A percentile compares a stretch with the other conserved stretches of the same genome.
Conservation (phyloP, 2,113 vertebrate genomes). For the Lampris incognitus region DNA sequence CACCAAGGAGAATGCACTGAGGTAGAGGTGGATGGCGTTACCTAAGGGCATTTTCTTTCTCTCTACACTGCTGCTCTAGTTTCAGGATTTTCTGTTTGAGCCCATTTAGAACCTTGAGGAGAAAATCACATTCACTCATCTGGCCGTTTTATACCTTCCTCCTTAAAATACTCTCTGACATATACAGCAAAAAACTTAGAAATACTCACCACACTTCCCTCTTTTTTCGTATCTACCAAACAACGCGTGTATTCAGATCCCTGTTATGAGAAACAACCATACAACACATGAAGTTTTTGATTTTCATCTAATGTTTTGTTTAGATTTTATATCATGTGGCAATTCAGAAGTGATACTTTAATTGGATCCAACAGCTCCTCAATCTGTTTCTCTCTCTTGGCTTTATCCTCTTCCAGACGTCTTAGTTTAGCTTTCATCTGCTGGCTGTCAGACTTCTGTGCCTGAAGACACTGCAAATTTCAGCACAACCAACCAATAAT, state of each 20-base stretch:
- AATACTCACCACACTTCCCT: constrained; percentile 86
- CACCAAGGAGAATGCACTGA: background rate
- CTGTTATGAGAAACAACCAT: constrained; percentile 69
- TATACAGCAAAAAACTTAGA: background rate
- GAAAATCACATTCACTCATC: constrained; percentile 31
- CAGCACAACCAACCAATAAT: background rate
- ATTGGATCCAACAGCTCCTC: constrained; percentile 89
- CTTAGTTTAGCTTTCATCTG: constrained; percentile 89
- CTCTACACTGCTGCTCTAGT: constrained; percentile 91
- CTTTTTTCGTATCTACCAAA: constrained; percentile 86
- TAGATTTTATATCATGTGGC: background rate
- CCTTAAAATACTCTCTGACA: background rate
- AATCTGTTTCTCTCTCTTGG: constrained; percentile 91
- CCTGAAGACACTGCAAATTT: constrained; percentile 84
- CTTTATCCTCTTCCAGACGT: constrained; percentile 90
- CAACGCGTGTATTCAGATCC: constrained; percentile 84
- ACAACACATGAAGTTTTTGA: background rate
- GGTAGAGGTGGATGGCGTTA: constrained; percentile 46
- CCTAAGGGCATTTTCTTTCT: constrained; percentile 89
- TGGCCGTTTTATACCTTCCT: background rate
- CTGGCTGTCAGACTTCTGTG: constrained; percentile 87
- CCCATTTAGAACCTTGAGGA: constrained; percentile 85
- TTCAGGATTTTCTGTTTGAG: constrained; percentile 91
- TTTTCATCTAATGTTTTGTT: background rate
- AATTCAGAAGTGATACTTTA: constrained; percentile 72